These are phyloP conservation scores for Spheniscus humboldti DNA, from an alignment of 2,797 vertebrate species.

Conservation along the genomic window DNA sequence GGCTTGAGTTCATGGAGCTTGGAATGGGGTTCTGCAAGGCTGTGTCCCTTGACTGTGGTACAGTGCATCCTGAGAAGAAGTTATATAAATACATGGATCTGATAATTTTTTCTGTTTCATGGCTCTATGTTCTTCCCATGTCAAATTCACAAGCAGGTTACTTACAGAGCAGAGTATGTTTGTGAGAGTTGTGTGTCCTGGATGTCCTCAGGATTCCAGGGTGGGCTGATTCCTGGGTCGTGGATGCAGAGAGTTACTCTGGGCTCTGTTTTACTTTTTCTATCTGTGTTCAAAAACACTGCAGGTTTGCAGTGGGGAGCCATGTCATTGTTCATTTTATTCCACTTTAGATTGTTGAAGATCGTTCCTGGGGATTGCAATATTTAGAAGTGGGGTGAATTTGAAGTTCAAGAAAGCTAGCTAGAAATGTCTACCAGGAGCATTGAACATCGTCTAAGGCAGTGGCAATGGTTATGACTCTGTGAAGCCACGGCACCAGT, in stretches of 20 bases:
- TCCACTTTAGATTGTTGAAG: not conserved
- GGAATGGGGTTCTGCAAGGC: not conserved
- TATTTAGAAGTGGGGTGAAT: not conserved
- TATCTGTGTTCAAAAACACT: not conserved
- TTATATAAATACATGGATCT: not conserved
- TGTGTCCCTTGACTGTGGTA: not conserved
- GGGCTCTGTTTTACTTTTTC: not conserved
- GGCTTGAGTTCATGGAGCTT: not conserved
- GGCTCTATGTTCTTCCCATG: not conserved
- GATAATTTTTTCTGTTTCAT: not conserved
- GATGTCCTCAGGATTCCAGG: not conserved
- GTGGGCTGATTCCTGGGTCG: not conserved
- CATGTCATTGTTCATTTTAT: not conserved
- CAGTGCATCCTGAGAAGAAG: not conserved
- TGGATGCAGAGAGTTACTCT: not conserved
- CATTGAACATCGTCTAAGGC: not conserved
- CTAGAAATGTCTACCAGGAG: not conserved
- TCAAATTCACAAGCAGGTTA: not conserved
- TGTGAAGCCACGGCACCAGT: not conserved
- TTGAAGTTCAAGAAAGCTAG: not conserved
- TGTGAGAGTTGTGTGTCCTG: not conserved
- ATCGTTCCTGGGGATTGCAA: not conserved
- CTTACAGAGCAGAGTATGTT: not conserved
- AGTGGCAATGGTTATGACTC: not conserved
- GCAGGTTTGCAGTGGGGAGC: not conserved